Evolutionary conservation across 2,797 vertebrate species (phyloP).

Genomic region (Semaprochilodus insignis): DNA sequence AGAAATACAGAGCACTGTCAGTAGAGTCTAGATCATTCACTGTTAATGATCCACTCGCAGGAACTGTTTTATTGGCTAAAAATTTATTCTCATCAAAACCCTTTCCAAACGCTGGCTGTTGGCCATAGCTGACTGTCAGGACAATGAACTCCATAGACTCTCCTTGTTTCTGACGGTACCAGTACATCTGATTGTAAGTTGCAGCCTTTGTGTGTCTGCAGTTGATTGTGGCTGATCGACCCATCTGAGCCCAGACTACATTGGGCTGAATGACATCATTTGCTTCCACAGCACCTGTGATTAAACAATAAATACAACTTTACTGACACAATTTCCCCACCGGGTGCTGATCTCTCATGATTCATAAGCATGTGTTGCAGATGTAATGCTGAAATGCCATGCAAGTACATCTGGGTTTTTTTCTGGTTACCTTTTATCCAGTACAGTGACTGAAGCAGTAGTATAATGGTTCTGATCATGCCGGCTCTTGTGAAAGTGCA

Average conservation of each 20-base stretch:
- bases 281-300: conserved; percentile 20
- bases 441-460: conserved; percentile 12
- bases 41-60: conserved; percentile 52
- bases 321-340: no score
- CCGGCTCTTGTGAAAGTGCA: background rate
- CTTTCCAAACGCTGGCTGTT: conserved; percentile 32
- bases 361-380: background rate
- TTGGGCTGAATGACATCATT: conserved; percentile 36
- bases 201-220: conserved; percentile 43
- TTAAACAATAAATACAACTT: background rate
- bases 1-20: conserved; percentile 65
- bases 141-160: conserved; percentile 29
- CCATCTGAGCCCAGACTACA: background rate
- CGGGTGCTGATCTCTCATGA: no score
- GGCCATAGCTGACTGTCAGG: background rate
- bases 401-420: background rate
- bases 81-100: conserved; percentile 32
- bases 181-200: conserved; percentile 43
- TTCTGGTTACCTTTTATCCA: conserved; percentile 26
- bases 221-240: conserved; percentile 12
- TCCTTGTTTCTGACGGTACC: conserved; percentile 38
- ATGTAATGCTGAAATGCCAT: background rate
- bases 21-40: conserved; percentile 44
- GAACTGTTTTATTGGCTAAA: conserved; percentile 16
- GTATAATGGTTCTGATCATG: background rate